Evolutionary conservation across 2,888 invertebrate species (phyloP), one percentile per base, ranked within the genome.

Genomic region (Tipula confusa): DNA sequence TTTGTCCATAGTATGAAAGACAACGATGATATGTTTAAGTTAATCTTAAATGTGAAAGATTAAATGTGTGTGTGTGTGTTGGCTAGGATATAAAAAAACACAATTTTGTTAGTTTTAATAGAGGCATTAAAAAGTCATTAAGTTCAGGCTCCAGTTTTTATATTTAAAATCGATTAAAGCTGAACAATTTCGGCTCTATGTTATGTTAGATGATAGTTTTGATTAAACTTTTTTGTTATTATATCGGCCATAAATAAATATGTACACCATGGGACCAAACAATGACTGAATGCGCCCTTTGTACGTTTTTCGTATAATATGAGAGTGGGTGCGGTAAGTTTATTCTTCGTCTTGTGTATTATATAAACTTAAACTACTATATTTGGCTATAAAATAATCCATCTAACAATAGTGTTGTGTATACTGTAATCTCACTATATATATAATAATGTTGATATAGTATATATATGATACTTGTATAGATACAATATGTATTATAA

Each of bases 91-190:
- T 11, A 11, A 38, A 11, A 64, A 24, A 64, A 64, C 18, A 24
- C 24, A 24, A 64, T 64, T 24, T 18, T 64, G 24, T 24, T 24
- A 15, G 43, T 15, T 43, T 43, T 43, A 43, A 43, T 43, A 64
- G 24, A 24, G 64, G 64, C 64, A 64, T 64, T 64, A 64, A 64
- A 64, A 64, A 24, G 64, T 24, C 64, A 64, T 64, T 64, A 64
- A 64, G 24, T 64, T 9, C 64, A 64, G 64, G 64, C 64, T 64
- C 11, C 64, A 24, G 24, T 64, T 64, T 64, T 24, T 43, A 15
- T 43, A 43, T 43, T 43, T 64, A 64, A 64, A 64, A 64, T 9
- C 64, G 64, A 64, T 64, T 64, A 64, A 48, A 48, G 48, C 48
- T 18, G 18, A 48, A 48, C 18, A 48, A n/a, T n/a, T n/a, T n/a